Evolutionary conservation across 2,888 invertebrate genomes (phyloP).

Genomic region (Himalopsyche anomala): DNA sequence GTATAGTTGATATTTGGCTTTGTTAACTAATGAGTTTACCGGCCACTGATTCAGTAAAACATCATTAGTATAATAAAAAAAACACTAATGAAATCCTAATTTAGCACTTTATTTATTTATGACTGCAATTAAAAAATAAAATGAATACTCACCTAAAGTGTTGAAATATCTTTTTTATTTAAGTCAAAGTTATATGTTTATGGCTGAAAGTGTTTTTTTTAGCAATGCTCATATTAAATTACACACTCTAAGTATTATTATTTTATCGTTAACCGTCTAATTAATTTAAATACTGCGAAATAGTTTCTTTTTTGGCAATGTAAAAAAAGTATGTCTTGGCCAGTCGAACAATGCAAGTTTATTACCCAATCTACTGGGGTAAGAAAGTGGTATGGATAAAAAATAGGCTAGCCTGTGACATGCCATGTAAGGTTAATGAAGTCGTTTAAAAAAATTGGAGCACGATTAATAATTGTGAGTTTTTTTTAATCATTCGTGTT

Average conservation of each 20-base stretch:
- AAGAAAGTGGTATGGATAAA: no score
- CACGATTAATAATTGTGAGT: no score
- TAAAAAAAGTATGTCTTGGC: neutral
- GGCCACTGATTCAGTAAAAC: no score
- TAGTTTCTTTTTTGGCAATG: neutral
- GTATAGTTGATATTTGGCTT: no score
- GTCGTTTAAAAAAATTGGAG: neutral
- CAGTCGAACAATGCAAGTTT: neutral
- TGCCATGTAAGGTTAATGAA: neutral
- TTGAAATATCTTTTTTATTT: neutral
- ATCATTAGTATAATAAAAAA: no score
- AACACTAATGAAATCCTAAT: no score
- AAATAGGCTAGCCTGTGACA: no score
- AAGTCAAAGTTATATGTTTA: neutral
- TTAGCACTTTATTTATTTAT: no score
- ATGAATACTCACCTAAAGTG: neutral
- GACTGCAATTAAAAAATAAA: no score
- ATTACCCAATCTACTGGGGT: neutral
- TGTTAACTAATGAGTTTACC: no score
- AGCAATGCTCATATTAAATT: neutral
- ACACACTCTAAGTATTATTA: neutral
- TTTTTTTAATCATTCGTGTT: no score
- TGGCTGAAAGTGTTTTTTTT: neutral
- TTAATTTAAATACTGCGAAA: neutral
- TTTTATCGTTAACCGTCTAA: neutral